These are phyloP conservation scores for Harpalus rufipes DNA, from an alignment of 2,888 invertebrate genomes.

Conservation along the genomic window DNA sequence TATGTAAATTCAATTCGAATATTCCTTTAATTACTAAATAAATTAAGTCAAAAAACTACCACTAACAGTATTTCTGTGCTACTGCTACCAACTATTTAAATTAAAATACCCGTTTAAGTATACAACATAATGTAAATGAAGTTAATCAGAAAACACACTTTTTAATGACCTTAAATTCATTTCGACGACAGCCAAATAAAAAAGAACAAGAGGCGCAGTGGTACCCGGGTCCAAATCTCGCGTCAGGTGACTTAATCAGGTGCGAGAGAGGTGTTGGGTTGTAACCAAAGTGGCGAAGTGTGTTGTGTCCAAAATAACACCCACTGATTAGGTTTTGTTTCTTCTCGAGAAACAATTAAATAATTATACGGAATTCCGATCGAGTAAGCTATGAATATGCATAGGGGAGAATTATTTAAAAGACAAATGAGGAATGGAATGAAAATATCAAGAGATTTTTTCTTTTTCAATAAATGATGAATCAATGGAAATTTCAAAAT, in stretches of 20 bases:
- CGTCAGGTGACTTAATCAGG: constrained; percentile 35
- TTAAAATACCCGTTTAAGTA: constrained; percentile 55
- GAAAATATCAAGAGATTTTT: too few relatives aligned
- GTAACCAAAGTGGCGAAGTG: constrained; percentile 29
- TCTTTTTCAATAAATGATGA: too few relatives aligned
- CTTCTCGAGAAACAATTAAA: constrained; percentile 26
- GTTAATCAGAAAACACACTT: constrained; percentile 55
- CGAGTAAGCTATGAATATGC: constrained; percentile 31
- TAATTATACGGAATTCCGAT: constrained; percentile 44
- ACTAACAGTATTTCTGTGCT: constrained; percentile 8
- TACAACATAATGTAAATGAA: constrained; percentile 60
- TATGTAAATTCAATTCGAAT: constrained; percentile 29
- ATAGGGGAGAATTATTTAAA: not conserved
- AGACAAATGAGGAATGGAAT: too few relatives aligned
- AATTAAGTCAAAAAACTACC: constrained; percentile 27
- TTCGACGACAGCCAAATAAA: constrained; percentile 48
- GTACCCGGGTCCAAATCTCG: constrained; percentile 4
- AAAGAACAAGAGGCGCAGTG: constrained; percentile 10
- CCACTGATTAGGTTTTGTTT: constrained; percentile 31
- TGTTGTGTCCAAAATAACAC: constrained; percentile 7
- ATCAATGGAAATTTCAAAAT: too few relatives aligned
- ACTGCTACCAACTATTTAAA: constrained; percentile 36
- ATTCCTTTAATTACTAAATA: constrained; percentile 28
- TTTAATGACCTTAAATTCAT: constrained; percentile 59
- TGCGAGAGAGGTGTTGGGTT: constrained; percentile 7